phyloP scores from a whole-genome alignment of 1,140 invertebrate species.

The Drosophila kurseongensis region DNA sequence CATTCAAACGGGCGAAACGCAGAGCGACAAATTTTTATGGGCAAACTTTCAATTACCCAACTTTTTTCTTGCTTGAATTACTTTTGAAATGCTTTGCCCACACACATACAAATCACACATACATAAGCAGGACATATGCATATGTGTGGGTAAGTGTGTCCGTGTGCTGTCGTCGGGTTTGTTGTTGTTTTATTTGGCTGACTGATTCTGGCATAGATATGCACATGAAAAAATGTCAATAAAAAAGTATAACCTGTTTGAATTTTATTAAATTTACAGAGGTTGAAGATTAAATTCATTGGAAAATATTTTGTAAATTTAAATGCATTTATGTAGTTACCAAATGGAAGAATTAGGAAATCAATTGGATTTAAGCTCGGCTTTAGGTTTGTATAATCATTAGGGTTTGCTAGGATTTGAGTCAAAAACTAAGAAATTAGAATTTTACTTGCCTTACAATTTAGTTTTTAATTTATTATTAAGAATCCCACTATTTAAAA shows the following conservation, averaged over 20 bases:
- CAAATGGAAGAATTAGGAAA: no score
- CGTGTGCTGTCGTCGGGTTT: slow-evolving; percentile 15
- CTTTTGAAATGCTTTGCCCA: slow-evolving; percentile 71
- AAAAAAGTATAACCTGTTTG: not conserved
- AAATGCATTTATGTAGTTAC: no score
- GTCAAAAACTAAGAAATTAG: no score
- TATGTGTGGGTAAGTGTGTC: slow-evolving; percentile 34
- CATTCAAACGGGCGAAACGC: slow-evolving; percentile 48
- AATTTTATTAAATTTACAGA: not conserved
- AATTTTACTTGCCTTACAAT: no score
- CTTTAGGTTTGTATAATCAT: no score
- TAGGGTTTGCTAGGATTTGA: no score
- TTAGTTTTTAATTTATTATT: no score
- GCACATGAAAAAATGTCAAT: slow-evolving; percentile 2
- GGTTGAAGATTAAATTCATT: no score
- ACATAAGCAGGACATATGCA: slow-evolving; percentile 21
- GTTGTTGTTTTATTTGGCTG: slow-evolving; percentile 20
- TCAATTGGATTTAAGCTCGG: no score
- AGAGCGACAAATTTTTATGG: slow-evolving; percentile 81
- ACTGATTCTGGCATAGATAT: slow-evolving; percentile 25
- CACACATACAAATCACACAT: slow-evolving; percentile 23
- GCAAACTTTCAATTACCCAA: slow-evolving; percentile 82
- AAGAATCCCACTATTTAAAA: no score
- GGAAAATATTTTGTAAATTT: no score
- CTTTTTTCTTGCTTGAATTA: slow-evolving; percentile 81